These are phyloP conservation scores for Aulostomus chinensis DNA, from an alignment of 2,797 vertebrate genomes.

Conservation along the genomic window DNA sequence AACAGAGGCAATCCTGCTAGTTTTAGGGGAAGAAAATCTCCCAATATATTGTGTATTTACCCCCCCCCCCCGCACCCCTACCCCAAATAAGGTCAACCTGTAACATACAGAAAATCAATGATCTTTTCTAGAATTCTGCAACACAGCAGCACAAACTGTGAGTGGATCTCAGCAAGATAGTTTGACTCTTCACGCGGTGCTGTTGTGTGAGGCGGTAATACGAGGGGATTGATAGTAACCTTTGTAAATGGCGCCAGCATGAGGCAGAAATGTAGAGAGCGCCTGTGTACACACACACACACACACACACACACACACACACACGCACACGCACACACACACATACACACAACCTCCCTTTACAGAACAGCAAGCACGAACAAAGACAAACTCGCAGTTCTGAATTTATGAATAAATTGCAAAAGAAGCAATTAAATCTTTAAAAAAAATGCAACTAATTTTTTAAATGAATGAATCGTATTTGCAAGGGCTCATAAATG, in stretches of 20 bases:
- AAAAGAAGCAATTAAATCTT: too few species aligned
- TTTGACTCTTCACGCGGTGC: constrained; percentile 17
- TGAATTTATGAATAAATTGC: too few species aligned
- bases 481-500: neutral
- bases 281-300: constrained; percentile 2
- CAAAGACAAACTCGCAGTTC: too few species aligned
- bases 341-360: too few species aligned
- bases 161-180: constrained; percentile 13
- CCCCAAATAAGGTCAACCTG: constrained; percentile 14
- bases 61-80: too few species aligned
- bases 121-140: constrained; percentile 18
- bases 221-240: constrained; percentile 23
- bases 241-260: constrained; percentile 1
- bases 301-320: too few species aligned
- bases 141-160: constrained; percentile 19
- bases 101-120: constrained; percentile 39
- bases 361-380: neutral
- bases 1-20: constrained; percentile 8
- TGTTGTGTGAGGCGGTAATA: constrained; percentile 20
- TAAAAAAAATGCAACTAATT: too few species aligned
- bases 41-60: constrained; percentile 32
- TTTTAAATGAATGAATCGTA: too few species aligned
- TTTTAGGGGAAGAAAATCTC: constrained; percentile 16
- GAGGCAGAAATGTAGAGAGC: neutral
- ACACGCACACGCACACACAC: too few species aligned